Evolutionary conservation across 2,888 invertebrate genomes (phyloP).

Genomic region (Drosophila birchii): DNA sequence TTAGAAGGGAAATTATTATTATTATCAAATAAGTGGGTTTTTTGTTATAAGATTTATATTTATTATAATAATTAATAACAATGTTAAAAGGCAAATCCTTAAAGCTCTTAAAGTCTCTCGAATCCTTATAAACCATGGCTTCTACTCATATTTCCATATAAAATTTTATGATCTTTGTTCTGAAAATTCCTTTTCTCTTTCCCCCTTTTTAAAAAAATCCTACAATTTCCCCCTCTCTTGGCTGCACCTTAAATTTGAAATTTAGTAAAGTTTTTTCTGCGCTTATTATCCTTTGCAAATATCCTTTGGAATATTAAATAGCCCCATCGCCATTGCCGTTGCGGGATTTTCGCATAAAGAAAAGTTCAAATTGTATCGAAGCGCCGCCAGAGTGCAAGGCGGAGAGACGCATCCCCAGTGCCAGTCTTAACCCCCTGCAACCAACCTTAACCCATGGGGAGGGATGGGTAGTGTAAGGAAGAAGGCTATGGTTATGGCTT

Average conservation of each 20-base stretch:
- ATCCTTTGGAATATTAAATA: conserved; percentile 35
- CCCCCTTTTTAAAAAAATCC: neutral
- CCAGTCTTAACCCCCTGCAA: neutral
- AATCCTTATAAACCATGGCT: no score
- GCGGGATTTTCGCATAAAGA: conserved; percentile 65
- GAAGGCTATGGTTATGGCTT: conserved; percentile 18
- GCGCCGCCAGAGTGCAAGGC: conserved; percentile 58
- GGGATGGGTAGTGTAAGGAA: neutral
- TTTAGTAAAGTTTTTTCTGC: conserved; percentile 1
- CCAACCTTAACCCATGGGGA: conserved; percentile 5
- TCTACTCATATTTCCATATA: no score
- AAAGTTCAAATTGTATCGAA: conserved; percentile 78
- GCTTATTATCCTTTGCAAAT: conserved; percentile 6
- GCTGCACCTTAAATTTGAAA: conserved; percentile 9
- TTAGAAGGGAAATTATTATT: no score
- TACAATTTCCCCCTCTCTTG: neutral
- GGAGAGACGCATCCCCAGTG: conserved; percentile 11
- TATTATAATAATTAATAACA: no score
- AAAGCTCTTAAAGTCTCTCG: no score
- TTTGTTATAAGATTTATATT: no score
- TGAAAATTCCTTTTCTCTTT: neutral
- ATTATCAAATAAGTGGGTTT: no score
- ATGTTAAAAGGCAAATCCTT: no score
- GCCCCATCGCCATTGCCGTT: conserved; percentile 24
- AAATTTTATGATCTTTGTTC: neutral